Conservation (phyloP, 2,797 vertebrate genomes). For the Chaenodraco wilsoni region DNA sequence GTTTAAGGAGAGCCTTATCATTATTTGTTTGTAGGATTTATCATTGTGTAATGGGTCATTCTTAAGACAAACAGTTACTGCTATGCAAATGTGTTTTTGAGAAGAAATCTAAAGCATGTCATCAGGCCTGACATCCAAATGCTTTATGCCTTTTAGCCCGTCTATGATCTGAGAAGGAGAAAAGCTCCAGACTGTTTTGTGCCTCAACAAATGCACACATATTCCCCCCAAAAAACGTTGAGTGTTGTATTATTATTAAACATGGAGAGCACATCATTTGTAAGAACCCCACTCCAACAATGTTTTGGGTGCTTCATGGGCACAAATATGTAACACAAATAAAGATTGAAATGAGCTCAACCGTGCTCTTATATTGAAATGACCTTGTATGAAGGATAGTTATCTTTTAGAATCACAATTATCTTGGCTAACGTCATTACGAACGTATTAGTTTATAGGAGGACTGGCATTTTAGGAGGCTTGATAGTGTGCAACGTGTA, state of each 20-base stretch:
- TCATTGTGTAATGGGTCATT: neutral
- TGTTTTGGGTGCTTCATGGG: too few relatives aligned
- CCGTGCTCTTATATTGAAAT: neutral
- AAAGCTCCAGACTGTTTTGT: neutral
- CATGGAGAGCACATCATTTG: neutral
- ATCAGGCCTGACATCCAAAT: neutral
- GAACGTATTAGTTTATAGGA: too few relatives aligned
- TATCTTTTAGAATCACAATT: too few relatives aligned
- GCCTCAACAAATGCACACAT: neutral
- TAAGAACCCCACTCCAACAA: neutral
- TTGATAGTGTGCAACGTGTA: fast-evolving
- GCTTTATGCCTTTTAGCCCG: neutral
- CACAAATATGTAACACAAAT: neutral
- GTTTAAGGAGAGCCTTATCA: neutral
- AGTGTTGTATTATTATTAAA: neutral
- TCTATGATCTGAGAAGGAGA: neutral
- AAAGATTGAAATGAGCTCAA: neutral
- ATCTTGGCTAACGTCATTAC: too few relatives aligned
- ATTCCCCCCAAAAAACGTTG: too few relatives aligned
- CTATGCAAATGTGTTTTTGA: neutral
- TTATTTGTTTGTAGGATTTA: neutral
- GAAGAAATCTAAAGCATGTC: neutral
- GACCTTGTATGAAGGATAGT: too few relatives aligned
- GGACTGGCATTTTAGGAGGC: too few relatives aligned
- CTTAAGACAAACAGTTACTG: neutral